Conservation (phyloP, 2,797 vertebrate genomes). For the Craterocephalus amniculus region DNA sequence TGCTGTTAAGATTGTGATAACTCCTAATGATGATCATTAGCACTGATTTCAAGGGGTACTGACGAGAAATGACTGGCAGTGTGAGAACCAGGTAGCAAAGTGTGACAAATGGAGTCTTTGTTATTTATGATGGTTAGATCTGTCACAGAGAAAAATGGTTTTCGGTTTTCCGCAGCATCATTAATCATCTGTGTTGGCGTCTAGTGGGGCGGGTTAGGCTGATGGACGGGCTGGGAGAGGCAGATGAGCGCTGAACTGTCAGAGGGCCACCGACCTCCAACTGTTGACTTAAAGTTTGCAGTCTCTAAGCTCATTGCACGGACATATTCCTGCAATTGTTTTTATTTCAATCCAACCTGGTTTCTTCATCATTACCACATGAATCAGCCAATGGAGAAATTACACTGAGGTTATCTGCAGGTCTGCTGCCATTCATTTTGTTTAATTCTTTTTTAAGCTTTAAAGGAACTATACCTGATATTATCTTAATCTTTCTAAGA, state of each 20-base stretch:
- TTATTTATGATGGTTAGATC: conserved; percentile 36
- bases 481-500: no score
- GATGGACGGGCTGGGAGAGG: conserved; percentile 40
- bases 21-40: conserved; percentile 44
- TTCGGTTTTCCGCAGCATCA: conserved; percentile 41
- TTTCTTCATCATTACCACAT: conserved; percentile 50
- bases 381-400: conserved; percentile 36
- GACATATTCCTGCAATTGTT: conserved; percentile 49
- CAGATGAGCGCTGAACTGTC: conserved; percentile 40
- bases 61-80: conserved; percentile 29
- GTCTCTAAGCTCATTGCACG: conserved; percentile 36
- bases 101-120: conserved; percentile 46
- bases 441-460: background rate
- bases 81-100: conserved; percentile 39
- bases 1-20: conserved; percentile 24
- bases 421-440: background rate
- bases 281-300: conserved; percentile 45
- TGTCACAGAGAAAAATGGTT: conserved; percentile 44
- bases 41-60: background rate
- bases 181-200: conserved; percentile 57
- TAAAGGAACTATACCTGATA: no score
- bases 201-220: conserved; percentile 37
- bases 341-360: conserved; percentile 47
- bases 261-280: conserved; percentile 24
- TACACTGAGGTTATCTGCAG: conserved; percentile 23